Percentiles rank a stretch among this genome's conserved stretches.
phyloP scores from a whole-genome alignment of 2,797 vertebrate genomes.

The Apogon talboti region DNA sequence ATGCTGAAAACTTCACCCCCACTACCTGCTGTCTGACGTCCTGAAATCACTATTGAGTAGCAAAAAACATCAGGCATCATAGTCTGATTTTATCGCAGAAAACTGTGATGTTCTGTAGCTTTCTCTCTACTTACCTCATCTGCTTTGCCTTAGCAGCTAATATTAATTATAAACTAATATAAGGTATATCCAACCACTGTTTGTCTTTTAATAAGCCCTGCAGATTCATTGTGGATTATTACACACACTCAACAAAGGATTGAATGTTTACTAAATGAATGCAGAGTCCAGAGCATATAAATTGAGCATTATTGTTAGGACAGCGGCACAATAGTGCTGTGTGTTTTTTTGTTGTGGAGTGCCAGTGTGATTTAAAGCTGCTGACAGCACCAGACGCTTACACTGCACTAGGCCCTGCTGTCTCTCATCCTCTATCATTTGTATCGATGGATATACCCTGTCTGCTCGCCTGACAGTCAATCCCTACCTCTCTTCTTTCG shows the following conservation, averaged over 20 bases:
- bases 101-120: too few relatives aligned
- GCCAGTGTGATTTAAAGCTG: slow-evolving; percentile 91
- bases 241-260: slow-evolving; percentile 28
- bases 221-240: slow-evolving; percentile 6
- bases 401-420: slow-evolving; percentile 85
- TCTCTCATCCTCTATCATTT: slow-evolving; percentile 87
- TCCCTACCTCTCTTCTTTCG: slow-evolving; percentile 35
- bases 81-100: too few relatives aligned
- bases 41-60: too few relatives aligned
- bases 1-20: slow-evolving; percentile 9
- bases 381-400: slow-evolving; percentile 90
- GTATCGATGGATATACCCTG: slow-evolving; percentile 86
- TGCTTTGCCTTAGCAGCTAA: too few relatives aligned
- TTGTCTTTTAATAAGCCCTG: neutral
- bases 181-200: neutral
- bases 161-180: neutral
- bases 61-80: too few relatives aligned
- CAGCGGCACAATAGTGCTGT: slow-evolving; percentile 83
- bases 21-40: neutral
- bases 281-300: slow-evolving; percentile 71
- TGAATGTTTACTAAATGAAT: slow-evolving; percentile 79
- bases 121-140: too few relatives aligned
- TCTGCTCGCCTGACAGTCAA: slow-evolving; percentile 78
- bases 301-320: slow-evolving; percentile 77
- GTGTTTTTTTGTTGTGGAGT: slow-evolving; percentile 84